Percentiles rank a stretch among this genome's conserved stretches.
These are phyloP conservation scores for Archocentrus centrarchus DNA, from an alignment of 2,113 vertebrate genomes.

Conservation along the genomic window DNA sequence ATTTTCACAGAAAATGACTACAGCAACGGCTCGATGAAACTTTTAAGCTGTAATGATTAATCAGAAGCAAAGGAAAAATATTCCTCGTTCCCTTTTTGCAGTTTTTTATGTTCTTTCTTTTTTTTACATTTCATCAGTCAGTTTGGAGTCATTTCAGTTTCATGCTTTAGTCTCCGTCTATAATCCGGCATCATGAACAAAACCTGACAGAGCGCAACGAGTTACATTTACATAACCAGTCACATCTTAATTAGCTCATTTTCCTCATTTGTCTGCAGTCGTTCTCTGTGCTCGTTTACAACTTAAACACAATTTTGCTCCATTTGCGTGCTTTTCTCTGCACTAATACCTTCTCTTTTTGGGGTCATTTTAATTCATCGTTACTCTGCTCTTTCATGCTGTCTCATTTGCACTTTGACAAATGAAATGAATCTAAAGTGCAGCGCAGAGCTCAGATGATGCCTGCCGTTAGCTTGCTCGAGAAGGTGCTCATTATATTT, in stretches of 20 bases:
- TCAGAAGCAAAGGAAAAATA: background rate
- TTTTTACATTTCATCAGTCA: background rate
- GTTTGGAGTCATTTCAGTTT: background rate
- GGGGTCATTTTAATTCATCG: background rate
- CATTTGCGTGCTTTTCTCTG: background rate
- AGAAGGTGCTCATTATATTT: constrained; percentile 17
- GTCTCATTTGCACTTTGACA: background rate
- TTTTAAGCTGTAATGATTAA: background rate
- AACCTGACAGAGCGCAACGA: background rate
- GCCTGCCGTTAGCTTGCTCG: background rate
- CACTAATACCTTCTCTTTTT: background rate
- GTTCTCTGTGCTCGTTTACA: background rate
- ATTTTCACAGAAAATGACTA: background rate
- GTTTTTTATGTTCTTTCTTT: background rate
- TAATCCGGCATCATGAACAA: background rate
- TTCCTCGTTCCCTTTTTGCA: background rate
- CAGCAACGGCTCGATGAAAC: background rate
- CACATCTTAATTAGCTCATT: background rate
- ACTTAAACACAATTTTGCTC: too few relatives aligned
- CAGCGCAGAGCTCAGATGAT: background rate
- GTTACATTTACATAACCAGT: background rate
- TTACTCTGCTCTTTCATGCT: background rate
- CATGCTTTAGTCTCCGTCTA: background rate
- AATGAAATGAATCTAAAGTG: background rate
- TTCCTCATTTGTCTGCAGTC: background rate